Conservation (phyloP, 2,113 vertebrate species). For the Proterorhinus semilunaris region DNA sequence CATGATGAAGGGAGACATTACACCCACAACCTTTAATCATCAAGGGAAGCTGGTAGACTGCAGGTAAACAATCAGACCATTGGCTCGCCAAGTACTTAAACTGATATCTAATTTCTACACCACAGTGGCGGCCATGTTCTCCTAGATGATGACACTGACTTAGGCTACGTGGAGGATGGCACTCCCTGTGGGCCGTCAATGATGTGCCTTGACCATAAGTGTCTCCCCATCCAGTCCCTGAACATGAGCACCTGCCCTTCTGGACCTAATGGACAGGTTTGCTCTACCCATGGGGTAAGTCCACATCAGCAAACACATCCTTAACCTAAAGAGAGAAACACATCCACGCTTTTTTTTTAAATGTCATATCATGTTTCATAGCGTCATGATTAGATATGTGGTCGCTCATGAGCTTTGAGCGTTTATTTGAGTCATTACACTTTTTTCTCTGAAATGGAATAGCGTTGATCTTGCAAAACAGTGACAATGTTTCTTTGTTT, state of each 20-base stretch:
- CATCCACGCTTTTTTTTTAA: background rate
- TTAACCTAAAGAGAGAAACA: background rate
- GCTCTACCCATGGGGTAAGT: constrained; percentile 97
- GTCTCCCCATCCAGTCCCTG: constrained; percentile 94
- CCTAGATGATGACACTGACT: constrained; percentile 94
- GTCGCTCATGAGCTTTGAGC: no score
- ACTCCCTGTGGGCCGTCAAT: constrained; percentile 96
- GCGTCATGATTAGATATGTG: no score
- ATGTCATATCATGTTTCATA: no score
- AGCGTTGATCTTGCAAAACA: constrained; percentile 5
- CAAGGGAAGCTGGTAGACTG: constrained; percentile 94
- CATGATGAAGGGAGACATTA: constrained; percentile 91
- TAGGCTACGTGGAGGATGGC: constrained; percentile 97
- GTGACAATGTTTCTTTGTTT: constrained; percentile 8
- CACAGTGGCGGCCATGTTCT: constrained; percentile 91
- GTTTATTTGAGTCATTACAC: no score
- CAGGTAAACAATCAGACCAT: constrained; percentile 78
- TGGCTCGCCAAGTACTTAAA: no score
- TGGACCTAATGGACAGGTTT: constrained; percentile 90
- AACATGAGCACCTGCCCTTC: constrained; percentile 94
- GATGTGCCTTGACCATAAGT: constrained; percentile 99
- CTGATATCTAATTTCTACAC: background rate
- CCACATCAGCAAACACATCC: background rate
- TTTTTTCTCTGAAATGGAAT: no score
- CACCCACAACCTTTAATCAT: constrained; percentile 91